Base-by-base conservation (phyloP, 2,888 invertebrate species). In the Zele albiditarsus region DNA sequence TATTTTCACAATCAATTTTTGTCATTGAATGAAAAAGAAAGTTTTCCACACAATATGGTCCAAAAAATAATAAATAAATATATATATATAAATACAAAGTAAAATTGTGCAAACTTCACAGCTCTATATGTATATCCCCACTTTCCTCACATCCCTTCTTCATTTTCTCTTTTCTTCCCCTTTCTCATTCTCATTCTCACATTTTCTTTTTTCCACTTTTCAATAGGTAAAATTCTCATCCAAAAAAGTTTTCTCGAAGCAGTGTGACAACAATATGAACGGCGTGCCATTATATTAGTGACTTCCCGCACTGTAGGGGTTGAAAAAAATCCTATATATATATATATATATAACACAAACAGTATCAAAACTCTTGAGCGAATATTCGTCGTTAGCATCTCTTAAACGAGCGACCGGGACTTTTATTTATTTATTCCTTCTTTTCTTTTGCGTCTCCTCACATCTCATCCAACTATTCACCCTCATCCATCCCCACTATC, bases 361-460 rank as follows among this genome's bases (percentile, higher is more conserved):
- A 66, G 49, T 28, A 33, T 71, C 75, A 42, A 71, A 75, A 75
- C 71, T 75, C 71, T 71, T 68, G 53, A 53, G 8, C 75, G 68
- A 75, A 75, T 63, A 63, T 75, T 71, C 75, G 68, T 75, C 75
- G 71, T 75, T 75, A 75, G 75, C 67, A 71, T 75, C 60, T 66
- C 46, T 68, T 75, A 75, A 75, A 75, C 71, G 75, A 75, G 75
- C 74, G 60, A 57, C 75, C 49, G 67, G 71, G 60, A 66, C 66
- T 75, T 66, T 65, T 42, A 23, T 33, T 28, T 71, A 46, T 46
- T 60, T 58, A 25, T 38, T 65, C 23, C 33, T 53, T 53, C 53
- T 53, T 53, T 53, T 20, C n/a, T 20, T 53, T 10, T 23, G 8
- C n/a, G 5, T 20, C 53, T 8, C 2, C 16, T 46, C n/a, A 4